Base-by-base conservation (phyloP, 2,797 vertebrate species). In the Loris lydekkerianus region DNA sequence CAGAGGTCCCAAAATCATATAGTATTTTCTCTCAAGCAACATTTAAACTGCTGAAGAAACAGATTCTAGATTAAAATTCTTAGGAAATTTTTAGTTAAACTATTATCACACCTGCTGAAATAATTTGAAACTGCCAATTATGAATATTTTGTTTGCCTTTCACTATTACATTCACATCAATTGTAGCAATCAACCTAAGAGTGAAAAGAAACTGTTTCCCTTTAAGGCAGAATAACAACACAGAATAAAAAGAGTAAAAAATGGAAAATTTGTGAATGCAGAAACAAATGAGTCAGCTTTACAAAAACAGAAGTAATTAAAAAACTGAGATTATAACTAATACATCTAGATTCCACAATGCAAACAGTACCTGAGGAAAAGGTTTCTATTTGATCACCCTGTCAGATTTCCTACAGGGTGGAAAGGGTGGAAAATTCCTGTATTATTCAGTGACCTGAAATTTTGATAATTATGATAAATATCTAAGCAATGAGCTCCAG, bases 231-330 rank as follows among this genome's bases (percentile, higher is more conserved):
- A 86, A 40, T 93, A 43, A 61, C 69, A 78, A 65, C 9, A 21
- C 15, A 65, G 20, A 23, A 63, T 58, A 69, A 29, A 29, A 61
- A 63, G 29, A 34, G 31, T 21, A 34, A 43, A 76, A 53, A 23
- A 63, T 70, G 37, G 46, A 65, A 92, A 94, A 29, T 61, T 37
- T 67, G 21, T 63, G 23, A 76, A 63, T 86, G 2, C 9, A 92
- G 60, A 94, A 92, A 87, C 80, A 92, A 92, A 87, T 80, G 46
- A 86, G 31, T 73, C 37, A 73, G 40, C 84, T 73, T 90, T 77
- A 87, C 20, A 77, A 60, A 18, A 83, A 75, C 2, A 53, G 27
- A 65, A 85, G 17, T 37, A 73, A 73, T 56, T 58, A n/a, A 89
- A 86, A 81, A 77, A 37, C 58, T 88, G 77, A 81, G 40, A 3